Percentiles rank a stretch among this genome's conserved stretches.
phyloP scores from a whole-genome alignment of 1,140 invertebrate genomes.

The Pollicipes pollicipes region DNA sequence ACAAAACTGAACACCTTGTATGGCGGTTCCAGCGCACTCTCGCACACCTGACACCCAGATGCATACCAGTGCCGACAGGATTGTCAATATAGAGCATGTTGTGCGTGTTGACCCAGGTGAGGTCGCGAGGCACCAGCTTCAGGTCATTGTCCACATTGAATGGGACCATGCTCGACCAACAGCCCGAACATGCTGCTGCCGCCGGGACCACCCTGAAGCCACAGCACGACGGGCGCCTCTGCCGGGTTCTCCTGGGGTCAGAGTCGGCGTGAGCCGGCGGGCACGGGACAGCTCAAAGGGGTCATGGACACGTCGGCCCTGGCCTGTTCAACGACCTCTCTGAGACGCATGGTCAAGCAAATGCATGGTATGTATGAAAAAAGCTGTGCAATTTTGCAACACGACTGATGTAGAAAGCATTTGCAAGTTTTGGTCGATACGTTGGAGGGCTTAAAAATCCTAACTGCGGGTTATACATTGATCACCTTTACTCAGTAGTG shows the following conservation, averaged over 20 bases:
- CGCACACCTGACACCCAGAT: too few species aligned
- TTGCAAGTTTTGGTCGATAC: too few species aligned
- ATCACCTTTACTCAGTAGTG: too few species aligned
- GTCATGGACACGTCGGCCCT: too few species aligned
- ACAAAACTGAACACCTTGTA: too few species aligned
- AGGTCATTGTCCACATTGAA: slow-evolving; percentile 40
- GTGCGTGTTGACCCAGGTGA: slow-evolving; percentile 52
- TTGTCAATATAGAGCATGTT: slow-evolving; percentile 71
- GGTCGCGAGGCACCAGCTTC: slow-evolving; percentile 38
- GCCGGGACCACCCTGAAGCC: slow-evolving; percentile 72
- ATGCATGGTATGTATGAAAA: slow-evolving; percentile 6
- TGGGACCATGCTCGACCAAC: slow-evolving; percentile 67
- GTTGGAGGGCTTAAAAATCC: too few species aligned
- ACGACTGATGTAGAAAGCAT: too few species aligned
- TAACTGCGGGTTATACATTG: too few species aligned
- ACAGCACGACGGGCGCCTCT: slow-evolving; percentile 52
- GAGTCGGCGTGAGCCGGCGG: neutral
- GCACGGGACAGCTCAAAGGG: too few species aligned
- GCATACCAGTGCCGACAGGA: slow-evolving; percentile 51
- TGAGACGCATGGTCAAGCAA: neutral
- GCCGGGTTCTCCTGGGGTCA: slow-evolving; percentile 22
- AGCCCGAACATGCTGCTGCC: slow-evolving; percentile 57
- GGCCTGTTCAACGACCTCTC: neutral
- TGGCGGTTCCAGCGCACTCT: too few species aligned
- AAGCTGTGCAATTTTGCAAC: neutral